Evolutionary conservation across 2,113 vertebrate genomes (phyloP), one percentile per base, ranked within the genome.

Genomic region (Bombycilla garrulus): DNA sequence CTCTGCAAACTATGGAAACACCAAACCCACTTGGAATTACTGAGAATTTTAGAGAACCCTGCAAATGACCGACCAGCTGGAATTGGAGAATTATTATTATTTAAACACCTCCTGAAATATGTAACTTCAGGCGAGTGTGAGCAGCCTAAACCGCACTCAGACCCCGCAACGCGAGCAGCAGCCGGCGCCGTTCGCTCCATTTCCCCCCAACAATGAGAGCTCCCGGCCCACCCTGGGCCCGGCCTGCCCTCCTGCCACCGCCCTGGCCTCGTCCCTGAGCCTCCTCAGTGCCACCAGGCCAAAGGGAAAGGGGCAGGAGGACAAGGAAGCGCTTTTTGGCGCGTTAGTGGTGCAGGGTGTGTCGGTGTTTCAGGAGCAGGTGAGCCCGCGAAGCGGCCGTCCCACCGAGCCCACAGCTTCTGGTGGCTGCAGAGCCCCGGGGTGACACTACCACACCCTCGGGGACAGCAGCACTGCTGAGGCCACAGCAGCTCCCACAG

Each of bases 231-330:
- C 19, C 53, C 50, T 28, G 74, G 45, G 19, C 51, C 22, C 29
- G 23, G n/a, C 6, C 11, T 54, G 25, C 42, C 57, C 45, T 81
- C 31, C 74, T 62, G 66, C 64, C 48, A 74, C 51, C 45, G 29
- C 12, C 0, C 31, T 22, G 64, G 16, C 4, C 40, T 16, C 10
- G 70, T 65, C 90, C 69, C 82, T 38, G 60, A 29, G 51, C 35
- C 86, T 45, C 5, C 2, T 31, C 54, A 24, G 7, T 2, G 22
- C 4, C n/a, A 64, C 69, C 23, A 45, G 16, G 8, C 6, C 44
- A 1, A 11, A 71, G 5, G 7, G 5, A 40, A n/a, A 5, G 14
- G 29, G 2, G 2, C 51, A 45, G 12, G 3, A 56, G n/a, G 16
- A 44, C 31, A 47, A 38, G 20, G 71, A 83, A 24, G 2, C n/a